These are phyloP conservation scores for Phyllotreta striolata DNA, from an alignment of 2,888 invertebrate species.

Conservation along the genomic window DNA sequence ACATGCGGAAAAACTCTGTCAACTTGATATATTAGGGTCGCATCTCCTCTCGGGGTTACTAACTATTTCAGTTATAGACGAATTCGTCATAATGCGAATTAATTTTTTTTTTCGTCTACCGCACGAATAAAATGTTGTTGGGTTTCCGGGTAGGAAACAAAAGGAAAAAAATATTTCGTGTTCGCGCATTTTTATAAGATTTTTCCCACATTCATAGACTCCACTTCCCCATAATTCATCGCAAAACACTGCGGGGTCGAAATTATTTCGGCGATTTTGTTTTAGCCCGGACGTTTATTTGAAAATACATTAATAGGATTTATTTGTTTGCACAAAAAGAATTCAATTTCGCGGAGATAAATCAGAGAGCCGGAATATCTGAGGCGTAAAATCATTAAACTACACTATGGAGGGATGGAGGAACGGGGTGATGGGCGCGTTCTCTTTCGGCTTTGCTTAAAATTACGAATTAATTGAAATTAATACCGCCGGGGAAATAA, in stretches of 20 bases:
- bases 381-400: constrained; percentile 18
- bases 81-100: constrained; percentile 20
- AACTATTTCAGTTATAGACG: constrained; percentile 29
- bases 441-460: constrained; percentile 6
- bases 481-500: not conserved
- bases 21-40: constrained; percentile 30
- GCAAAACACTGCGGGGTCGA: constrained; percentile 38
- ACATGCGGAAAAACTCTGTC: constrained; percentile 36
- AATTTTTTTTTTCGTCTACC: too few species aligned
- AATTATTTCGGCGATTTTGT: constrained; percentile 38
- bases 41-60: constrained; percentile 29
- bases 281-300: constrained; percentile 37
- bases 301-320: constrained; percentile 42
- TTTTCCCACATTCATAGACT: constrained; percentile 43
- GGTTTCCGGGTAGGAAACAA: too few species aligned
- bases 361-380: constrained; percentile 8
- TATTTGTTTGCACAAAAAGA: constrained; percentile 43
- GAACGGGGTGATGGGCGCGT: not conserved
- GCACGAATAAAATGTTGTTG: too few species aligned
- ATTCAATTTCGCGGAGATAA: constrained; percentile 35
- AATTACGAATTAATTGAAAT: constrained; percentile 15
- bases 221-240: constrained; percentile 40
- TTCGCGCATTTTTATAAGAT: constrained; percentile 51
- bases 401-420: not conserved
- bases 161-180: constrained; percentile 42